These are phyloP conservation scores for Magallana gigas DNA, from an alignment of 1,140 invertebrate genomes.

Conservation along the genomic window DNA sequence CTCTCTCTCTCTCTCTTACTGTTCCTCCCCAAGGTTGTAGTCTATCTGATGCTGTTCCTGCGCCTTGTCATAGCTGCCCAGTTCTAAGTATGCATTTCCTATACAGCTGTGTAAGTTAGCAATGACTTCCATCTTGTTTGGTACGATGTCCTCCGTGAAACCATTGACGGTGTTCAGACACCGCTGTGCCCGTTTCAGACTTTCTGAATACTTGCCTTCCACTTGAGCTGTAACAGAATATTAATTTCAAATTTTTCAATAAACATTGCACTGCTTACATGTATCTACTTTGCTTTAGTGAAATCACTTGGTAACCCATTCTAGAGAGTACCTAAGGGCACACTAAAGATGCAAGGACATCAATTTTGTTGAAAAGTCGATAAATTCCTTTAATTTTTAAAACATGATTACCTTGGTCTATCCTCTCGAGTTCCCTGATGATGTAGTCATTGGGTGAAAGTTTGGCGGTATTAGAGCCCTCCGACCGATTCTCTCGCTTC, in stretches of 20 bases:
- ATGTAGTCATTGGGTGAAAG: conserved; percentile 73
- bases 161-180: conserved; percentile 72
- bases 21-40: conserved; percentile 71
- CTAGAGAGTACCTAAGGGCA: no score
- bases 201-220: conserved; percentile 70
- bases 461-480: conserved; percentile 57
- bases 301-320: no score
- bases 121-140: conserved; percentile 75
- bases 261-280: no score
- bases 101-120: conserved; percentile 77
- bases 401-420: conserved; percentile 73
- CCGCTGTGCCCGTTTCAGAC: conserved; percentile 72
- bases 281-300: no score
- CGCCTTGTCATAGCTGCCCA: conserved; percentile 76
- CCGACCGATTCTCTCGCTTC: conserved; percentile 48
- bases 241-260: background rate
- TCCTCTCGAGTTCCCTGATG: conserved; percentile 75
- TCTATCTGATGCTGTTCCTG: conserved; percentile 74
- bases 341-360: no score
- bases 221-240: conserved; percentile 69
- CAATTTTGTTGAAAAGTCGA: no score
- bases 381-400: no score
- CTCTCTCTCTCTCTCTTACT: conserved; percentile 61
- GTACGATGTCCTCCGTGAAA: conserved; percentile 70
- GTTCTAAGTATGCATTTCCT: conserved; percentile 78